Evolutionary conservation across 2,888 invertebrate species (phyloP).

Genomic region (Pomacea canaliculata): DNA sequence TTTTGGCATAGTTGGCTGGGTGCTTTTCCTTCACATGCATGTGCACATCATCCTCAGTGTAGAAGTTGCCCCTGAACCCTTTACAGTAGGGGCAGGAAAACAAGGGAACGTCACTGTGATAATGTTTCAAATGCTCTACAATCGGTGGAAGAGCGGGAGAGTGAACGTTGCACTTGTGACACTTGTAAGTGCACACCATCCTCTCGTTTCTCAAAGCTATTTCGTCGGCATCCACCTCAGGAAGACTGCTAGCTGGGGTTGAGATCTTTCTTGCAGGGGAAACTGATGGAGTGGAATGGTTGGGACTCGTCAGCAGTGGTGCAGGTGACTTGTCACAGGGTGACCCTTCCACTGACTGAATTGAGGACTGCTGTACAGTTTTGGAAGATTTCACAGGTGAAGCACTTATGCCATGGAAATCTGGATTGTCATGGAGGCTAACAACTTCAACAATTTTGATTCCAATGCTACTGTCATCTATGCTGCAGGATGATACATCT

Average conservation of each 20-base stretch:
- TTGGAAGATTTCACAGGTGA: conserved; percentile 20
- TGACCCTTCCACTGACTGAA: background rate
- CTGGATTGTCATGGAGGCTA: conserved; percentile 44
- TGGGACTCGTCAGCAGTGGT: background rate
- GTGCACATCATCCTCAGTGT: conserved; percentile 52
- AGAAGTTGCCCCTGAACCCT: conserved; percentile 47
- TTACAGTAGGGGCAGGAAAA: conserved; percentile 61
- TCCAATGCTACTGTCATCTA: conserved; percentile 29
- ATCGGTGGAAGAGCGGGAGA: conserved; percentile 57
- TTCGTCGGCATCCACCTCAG: conserved; percentile 25
- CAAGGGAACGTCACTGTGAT: conserved; percentile 52
- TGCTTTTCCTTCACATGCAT: conserved; percentile 53
- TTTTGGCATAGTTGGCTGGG: conserved; percentile 51
- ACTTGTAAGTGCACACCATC: conserved; percentile 50
- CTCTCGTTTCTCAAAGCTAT: conserved; percentile 23
- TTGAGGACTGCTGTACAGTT: background rate
- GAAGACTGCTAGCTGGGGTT: conserved; percentile 4
- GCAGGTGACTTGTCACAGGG: background rate
- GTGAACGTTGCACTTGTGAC: conserved; percentile 59
- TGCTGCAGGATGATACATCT: background rate
- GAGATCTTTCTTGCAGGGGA: background rate
- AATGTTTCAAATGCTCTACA: conserved; percentile 54
- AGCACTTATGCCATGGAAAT: conserved; percentile 13
- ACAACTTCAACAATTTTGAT: conserved; percentile 59
- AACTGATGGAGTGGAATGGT: background rate